phyloP scores from a whole-genome alignment of 2,113 vertebrate genomes.

The Pelecanoides urinatrix region DNA sequence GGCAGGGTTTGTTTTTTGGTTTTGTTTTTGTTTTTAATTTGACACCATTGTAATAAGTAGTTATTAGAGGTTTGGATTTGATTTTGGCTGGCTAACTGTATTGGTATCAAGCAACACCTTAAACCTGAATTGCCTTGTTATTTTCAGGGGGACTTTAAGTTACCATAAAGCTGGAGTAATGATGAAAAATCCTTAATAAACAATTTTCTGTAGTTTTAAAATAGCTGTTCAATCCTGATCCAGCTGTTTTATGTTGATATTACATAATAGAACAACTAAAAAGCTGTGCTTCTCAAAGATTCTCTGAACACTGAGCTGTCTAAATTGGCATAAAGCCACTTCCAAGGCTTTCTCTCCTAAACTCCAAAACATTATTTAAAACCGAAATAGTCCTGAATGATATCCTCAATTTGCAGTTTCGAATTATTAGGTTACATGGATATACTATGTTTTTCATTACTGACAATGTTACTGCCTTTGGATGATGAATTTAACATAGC shows the following conservation, averaged over 20 bases:
- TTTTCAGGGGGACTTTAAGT: neutral
- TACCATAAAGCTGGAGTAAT: neutral
- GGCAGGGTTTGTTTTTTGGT: neutral
- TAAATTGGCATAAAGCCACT: conserved; percentile 42
- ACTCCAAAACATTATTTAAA: neutral
- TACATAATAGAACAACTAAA: conserved; percentile 33
- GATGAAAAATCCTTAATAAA: conserved; percentile 52
- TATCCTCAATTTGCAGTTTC: neutral
- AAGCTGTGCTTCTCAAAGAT: conserved; percentile 5
- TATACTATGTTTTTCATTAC: neutral
- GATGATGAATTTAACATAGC: neutral
- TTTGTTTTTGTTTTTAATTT: neutral
- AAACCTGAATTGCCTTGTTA: neutral
- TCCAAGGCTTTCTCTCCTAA: neutral
- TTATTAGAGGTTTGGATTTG: neutral
- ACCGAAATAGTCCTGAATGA: neutral
- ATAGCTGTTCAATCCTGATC: conserved; percentile 29
- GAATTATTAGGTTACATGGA: neutral
- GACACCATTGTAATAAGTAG: neutral
- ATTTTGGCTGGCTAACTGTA: neutral
- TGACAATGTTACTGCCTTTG: neutral
- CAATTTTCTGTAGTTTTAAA: neutral
- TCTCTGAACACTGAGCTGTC: neutral
- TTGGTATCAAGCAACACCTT: neutral
- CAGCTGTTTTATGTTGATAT: conserved; percentile 54